These are phyloP conservation scores for Melinopterus prodromus DNA, from an alignment of 2,888 invertebrate genomes.

Conservation along the genomic window DNA sequence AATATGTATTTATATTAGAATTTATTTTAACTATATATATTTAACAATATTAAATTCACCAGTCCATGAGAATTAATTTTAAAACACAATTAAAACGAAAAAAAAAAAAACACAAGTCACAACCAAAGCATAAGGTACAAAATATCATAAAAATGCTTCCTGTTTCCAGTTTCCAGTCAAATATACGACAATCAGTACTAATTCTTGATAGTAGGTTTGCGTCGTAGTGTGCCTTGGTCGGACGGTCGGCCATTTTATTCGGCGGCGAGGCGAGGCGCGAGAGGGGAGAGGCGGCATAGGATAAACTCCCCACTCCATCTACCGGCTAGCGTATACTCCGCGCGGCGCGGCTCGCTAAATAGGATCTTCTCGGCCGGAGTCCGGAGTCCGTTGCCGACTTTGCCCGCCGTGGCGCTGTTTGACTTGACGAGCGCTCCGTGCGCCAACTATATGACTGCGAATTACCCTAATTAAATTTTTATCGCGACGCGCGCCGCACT, in stretches of 20 bases:
- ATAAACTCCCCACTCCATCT: neutral
- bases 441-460: neutral
- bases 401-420: neutral
- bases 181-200: no score
- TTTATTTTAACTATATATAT: no score
- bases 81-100: no score
- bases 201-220: neutral
- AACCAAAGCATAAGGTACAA: neutral
- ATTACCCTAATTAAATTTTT: conserved; percentile 4
- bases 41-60: no score
- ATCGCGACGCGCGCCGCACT: neutral
- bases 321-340: neutral
- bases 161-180: no score
- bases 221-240: neutral
- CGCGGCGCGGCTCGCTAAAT: neutral
- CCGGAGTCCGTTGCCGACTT: neutral
- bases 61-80: no score
- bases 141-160: neutral
- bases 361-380: neutral
- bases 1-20: no score
- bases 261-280: neutral
- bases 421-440: neutral
- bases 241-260: conserved; percentile 4
- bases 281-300: neutral
- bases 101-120: no score